Evolutionary conservation across 2,888 invertebrate genomes (phyloP).

Genomic region (Lycaena phlaeas): DNA sequence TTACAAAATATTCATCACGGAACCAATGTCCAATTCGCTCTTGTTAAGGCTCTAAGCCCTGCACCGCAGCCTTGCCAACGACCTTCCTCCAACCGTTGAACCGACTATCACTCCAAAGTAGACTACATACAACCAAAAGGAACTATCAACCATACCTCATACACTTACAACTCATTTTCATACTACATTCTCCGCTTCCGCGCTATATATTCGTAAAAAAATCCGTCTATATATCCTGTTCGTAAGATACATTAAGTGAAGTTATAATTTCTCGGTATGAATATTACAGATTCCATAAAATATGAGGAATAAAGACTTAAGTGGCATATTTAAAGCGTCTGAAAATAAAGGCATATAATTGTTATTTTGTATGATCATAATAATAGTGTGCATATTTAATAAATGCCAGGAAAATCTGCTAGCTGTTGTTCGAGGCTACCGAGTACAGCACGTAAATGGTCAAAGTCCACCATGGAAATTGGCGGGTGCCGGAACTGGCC

Average conservation of each 20-base stretch:
- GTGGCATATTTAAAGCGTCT: too few species aligned
- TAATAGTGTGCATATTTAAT: too few species aligned
- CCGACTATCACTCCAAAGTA: slow-evolving; percentile 36
- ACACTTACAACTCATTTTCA: not conserved
- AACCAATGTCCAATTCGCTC: not conserved
- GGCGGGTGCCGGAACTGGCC: too few species aligned
- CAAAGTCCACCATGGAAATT: too few species aligned
- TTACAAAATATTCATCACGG: too few species aligned
- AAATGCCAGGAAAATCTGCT: too few species aligned
- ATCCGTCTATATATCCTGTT: slow-evolving; percentile 9
- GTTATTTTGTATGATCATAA: too few species aligned
- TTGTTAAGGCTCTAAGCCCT: not conserved
- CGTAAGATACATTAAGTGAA: not conserved
- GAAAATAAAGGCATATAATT: too few species aligned
- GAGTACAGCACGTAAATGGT: too few species aligned
- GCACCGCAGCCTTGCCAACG: slow-evolving; percentile 37
- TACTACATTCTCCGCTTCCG: slow-evolving; percentile 1
- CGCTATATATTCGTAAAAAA: slow-evolving; percentile 1
- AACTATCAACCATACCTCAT: not conserved
- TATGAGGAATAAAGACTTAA: too few species aligned
- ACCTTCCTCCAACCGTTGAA: slow-evolving; percentile 39
- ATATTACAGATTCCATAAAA: slow-evolving; percentile 1
- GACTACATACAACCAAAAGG: slow-evolving; percentile 8
- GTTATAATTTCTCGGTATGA: not conserved
- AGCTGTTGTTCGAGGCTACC: too few species aligned